phyloP scores from a whole-genome alignment of 2,113 vertebrate species.

The Thryonomys swinderianus region DNA sequence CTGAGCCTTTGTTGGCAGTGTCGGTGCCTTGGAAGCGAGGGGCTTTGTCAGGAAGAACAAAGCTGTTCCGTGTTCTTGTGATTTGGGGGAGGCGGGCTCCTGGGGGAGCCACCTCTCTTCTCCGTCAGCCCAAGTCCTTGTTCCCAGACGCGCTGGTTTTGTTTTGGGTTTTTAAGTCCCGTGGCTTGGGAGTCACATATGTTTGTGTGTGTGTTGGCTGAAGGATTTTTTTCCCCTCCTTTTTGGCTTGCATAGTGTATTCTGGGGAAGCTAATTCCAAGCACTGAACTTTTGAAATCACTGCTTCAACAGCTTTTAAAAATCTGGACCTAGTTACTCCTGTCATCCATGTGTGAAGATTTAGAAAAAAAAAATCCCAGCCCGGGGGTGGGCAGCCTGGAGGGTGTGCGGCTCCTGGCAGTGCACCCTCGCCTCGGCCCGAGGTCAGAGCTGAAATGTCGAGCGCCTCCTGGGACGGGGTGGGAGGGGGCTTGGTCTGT shows the following conservation, averaged over 20 bases:
- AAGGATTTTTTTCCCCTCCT: background rate
- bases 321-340: slow-evolving; percentile 80
- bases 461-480: background rate
- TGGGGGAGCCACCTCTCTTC: background rate
- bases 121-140: background rate
- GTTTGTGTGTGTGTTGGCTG: slow-evolving; percentile 62
- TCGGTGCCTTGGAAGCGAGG: slow-evolving; percentile 59
- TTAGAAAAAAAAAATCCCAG: slow-evolving; percentile 50
- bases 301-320: slow-evolving; percentile 75
- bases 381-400: slow-evolving; percentile 50
- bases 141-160: slow-evolving; percentile 61
- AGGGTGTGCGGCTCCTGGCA: background rate
- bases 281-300: slow-evolving; percentile 80
- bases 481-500: background rate
- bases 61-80: slow-evolving; percentile 64
- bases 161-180: slow-evolving; percentile 70
- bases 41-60: slow-evolving; percentile 81
- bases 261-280: slow-evolving; percentile 77
- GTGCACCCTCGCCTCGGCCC: background rate
- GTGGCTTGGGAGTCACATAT: slow-evolving; percentile 71
- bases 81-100: slow-evolving; percentile 21
- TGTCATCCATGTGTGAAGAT: slow-evolving; percentile 76
- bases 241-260: slow-evolving; percentile 61
- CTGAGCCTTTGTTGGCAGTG: slow-evolving; percentile 76
- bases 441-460: slow-evolving; percentile 58